These are phyloP conservation scores for Hestina assimilis DNA, from an alignment of 1,140 invertebrate species.

Conservation along the genomic window DNA sequence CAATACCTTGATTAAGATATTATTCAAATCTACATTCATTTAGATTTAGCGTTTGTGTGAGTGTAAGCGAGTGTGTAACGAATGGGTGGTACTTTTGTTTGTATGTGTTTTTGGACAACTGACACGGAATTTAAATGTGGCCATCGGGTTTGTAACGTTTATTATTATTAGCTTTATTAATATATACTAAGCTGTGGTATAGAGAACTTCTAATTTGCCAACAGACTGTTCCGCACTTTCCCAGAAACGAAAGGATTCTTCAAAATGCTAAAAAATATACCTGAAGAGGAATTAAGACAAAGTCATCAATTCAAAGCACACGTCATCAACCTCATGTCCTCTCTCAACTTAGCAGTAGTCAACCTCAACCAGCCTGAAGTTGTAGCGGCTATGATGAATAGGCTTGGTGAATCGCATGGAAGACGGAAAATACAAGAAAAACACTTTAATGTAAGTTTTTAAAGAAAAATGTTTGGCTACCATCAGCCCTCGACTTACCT, in stretches of 20 bases:
- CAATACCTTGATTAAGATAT: too few species aligned
- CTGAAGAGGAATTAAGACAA: slow-evolving; percentile 76
- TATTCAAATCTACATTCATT: too few species aligned
- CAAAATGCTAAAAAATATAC: slow-evolving; percentile 78
- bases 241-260: slow-evolving; percentile 82
- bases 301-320: slow-evolving; percentile 84
- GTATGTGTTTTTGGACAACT: too few species aligned
- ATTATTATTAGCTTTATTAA: too few species aligned
- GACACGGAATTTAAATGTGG: too few species aligned
- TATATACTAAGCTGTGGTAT: too few species aligned
- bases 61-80: too few species aligned
- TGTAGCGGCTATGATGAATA: slow-evolving; percentile 81
- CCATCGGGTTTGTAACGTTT: too few species aligned
- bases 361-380: slow-evolving; percentile 82
- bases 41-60: too few species aligned
- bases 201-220: not conserved
- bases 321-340: slow-evolving; percentile 82
- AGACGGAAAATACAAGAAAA: slow-evolving; percentile 73
- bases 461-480: too few species aligned
- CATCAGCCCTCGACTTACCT: too few species aligned
- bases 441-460: slow-evolving; percentile 77
- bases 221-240: slow-evolving; percentile 82
- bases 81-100: too few species aligned
- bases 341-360: slow-evolving; percentile 81
- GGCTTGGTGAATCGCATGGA: slow-evolving; percentile 81